Evolutionary conservation across 1,140 invertebrate genomes (phyloP).

Genomic region (Halyomorpha halys): DNA sequence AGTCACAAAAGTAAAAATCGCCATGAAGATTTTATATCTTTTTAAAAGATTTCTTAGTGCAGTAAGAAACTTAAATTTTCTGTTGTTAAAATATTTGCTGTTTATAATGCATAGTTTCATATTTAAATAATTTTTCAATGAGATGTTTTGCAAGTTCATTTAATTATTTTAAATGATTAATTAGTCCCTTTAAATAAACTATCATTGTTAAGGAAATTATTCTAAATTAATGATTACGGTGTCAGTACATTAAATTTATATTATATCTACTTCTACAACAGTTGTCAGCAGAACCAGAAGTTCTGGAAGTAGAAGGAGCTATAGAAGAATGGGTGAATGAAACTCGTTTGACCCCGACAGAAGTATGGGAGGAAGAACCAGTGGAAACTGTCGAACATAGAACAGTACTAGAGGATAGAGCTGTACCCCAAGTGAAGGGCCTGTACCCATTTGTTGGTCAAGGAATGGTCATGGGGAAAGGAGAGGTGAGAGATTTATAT

Average conservation of each 20-base stretch:
- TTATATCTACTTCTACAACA: slow-evolving; percentile 29
- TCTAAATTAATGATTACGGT: background rate
- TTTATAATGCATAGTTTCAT: no score
- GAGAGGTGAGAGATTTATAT: slow-evolving; percentile 50
- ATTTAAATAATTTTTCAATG: no score
- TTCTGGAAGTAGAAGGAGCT: slow-evolving; percentile 47
- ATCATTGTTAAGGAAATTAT: background rate
- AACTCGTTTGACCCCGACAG: slow-evolving; percentile 69
- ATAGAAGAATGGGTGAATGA: slow-evolving; percentile 64
- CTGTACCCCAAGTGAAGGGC: slow-evolving; percentile 79
- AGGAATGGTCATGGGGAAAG: slow-evolving; percentile 85
- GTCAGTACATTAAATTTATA: no score
- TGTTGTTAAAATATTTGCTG: no score
- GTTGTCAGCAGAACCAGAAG: slow-evolving; percentile 55
- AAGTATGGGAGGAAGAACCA: slow-evolving; percentile 83
- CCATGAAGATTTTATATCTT: no score
- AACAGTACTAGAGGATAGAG: slow-evolving; percentile 72
- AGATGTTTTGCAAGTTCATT: no score
- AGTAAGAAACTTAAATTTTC: no score
- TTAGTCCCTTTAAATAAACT: no score
- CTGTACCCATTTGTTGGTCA: slow-evolving; percentile 87
- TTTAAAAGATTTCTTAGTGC: no score
- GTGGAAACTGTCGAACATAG: slow-evolving; percentile 72
- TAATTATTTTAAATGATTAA: no score
- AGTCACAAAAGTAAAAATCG: no score